Evolutionary conservation across 2,797 vertebrate genomes (phyloP).

Genomic region (Limosa lapponica): DNA sequence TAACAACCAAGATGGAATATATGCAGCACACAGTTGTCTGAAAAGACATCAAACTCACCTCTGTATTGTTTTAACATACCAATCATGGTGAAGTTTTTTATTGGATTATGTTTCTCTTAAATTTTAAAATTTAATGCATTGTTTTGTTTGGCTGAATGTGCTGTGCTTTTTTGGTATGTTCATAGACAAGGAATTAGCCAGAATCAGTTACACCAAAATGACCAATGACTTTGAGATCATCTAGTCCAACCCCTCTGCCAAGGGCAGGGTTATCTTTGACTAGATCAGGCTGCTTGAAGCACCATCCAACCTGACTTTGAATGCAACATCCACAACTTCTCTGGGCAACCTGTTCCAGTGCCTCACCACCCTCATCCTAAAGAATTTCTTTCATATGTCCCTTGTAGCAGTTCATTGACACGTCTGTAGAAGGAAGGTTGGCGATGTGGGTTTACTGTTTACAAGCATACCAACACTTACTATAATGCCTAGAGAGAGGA

Average conservation of each 20-base stretch:
- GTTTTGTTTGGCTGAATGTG: neutral
- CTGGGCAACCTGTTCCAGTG: neutral
- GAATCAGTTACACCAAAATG: neutral
- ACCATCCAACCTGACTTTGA: neutral
- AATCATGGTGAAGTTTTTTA: neutral
- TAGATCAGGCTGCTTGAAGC: neutral
- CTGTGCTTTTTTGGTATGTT: neutral
- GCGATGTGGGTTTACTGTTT: neutral
- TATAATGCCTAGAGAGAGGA: neutral
- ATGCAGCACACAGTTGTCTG: neutral
- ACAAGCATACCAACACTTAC: neutral
- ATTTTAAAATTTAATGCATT: neutral
- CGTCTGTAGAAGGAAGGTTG: rapidly evolving
- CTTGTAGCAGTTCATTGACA: neutral
- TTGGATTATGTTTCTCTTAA: neutral
- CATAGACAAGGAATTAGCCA: neutral
- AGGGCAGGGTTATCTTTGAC: neutral
- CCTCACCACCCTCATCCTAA: neutral
- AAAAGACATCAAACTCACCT: neutral
- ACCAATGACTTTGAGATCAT: neutral
- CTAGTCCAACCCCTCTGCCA: neutral
- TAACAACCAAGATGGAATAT: neutral
- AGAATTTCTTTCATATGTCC: neutral
- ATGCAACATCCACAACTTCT: neutral
- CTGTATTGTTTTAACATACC: neutral